Percentiles rank a stretch among this genome's conserved stretches.
Evolutionary conservation across 1,140 invertebrate species (phyloP).

Genomic region (Lucilia sericata): DNA sequence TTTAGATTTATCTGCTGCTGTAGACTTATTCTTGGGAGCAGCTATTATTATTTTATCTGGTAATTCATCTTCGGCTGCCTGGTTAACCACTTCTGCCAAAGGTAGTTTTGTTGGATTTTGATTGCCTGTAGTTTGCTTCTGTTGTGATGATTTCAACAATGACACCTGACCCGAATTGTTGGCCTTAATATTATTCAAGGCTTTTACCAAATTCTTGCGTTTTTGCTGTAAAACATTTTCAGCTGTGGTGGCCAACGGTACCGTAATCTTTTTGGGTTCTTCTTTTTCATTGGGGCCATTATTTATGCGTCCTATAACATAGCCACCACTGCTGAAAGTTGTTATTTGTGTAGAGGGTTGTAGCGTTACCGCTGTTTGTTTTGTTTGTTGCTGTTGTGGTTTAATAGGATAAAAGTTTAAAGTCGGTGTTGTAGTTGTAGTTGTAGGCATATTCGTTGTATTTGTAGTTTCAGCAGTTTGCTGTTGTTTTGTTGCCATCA

Average conservation of each 20-base stretch:
- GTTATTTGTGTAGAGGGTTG: conserved; percentile 17
- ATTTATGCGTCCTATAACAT: conserved; percentile 37
- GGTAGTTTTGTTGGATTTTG: conserved; percentile 26
- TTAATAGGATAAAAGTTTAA: conserved; percentile 10
- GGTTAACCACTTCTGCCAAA: conserved; percentile 50
- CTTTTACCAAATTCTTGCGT: conserved; percentile 60
- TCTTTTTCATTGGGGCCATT: background rate
- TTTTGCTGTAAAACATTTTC: conserved; percentile 59
- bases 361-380: background rate
- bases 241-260: background rate
- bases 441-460: background rate
- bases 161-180: conserved; percentile 59
- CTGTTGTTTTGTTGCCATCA: background rate
- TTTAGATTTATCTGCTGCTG: background rate
- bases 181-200: conserved; percentile 55
- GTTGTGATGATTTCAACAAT: conserved; percentile 57
- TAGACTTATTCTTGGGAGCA: conserved; percentile 52
- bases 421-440: background rate
- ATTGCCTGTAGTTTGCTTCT: conserved; percentile 30
- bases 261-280: background rate
- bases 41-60: conserved; percentile 64
- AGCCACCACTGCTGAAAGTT: conserved; percentile 42
- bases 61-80: conserved; percentile 55
- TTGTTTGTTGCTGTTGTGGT: background rate
- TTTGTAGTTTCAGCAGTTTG: too few species aligned